Evolutionary conservation across 1,140 invertebrate species (phyloP).

Genomic region (Apocrypta bakeri): DNA sequence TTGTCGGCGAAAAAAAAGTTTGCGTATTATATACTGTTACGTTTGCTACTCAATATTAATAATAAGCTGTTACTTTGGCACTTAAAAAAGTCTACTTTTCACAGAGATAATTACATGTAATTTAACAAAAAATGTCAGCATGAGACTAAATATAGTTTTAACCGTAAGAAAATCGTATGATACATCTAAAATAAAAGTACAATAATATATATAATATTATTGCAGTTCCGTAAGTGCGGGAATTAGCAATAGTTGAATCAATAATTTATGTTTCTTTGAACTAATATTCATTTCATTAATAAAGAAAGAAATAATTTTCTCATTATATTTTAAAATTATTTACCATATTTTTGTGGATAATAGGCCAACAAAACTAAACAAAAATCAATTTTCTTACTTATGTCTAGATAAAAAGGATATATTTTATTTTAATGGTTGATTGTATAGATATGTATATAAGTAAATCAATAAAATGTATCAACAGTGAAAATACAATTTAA

Average conservation of each 20-base stretch:
- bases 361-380: neutral
- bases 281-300: neutral
- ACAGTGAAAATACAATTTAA: neutral
- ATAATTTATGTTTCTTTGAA: neutral
- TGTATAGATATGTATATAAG: constrained; percentile 10
- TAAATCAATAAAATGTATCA: neutral
- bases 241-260: neutral
- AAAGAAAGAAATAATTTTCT: neutral
- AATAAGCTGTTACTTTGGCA: neutral
- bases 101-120: neutral
- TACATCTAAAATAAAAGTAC: neutral
- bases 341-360: neutral
- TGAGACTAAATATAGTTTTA: neutral
- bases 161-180: neutral
- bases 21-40: neutral
- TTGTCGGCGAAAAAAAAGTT: neutral
- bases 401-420: neutral
- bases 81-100: neutral
- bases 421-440: neutral
- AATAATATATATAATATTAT: neutral
- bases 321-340: neutral
- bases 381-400: neutral
- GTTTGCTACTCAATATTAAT: neutral
- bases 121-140: neutral
- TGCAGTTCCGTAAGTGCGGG: neutral